Percentiles rank a stretch among this genome's conserved stretches.
These are phyloP conservation scores for Diprion similis DNA, from an alignment of 1,140 invertebrate species.

Conservation along the genomic window DNA sequence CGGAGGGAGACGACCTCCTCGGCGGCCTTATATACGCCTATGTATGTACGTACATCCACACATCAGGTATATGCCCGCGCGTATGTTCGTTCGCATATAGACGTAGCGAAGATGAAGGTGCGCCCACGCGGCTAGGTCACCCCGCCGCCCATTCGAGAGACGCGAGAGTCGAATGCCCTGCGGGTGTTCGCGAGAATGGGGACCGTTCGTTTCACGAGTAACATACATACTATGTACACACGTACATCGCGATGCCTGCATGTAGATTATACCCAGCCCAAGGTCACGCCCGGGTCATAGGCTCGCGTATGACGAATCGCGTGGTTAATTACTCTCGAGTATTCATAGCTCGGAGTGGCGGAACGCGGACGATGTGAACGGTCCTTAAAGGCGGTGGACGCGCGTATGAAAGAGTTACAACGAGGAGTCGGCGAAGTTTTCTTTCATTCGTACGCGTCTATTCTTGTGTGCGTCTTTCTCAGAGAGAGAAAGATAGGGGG, in stretches of 20 bases:
- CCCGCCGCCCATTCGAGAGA: no score
- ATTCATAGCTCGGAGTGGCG: not conserved
- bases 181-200: no score
- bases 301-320: no score
- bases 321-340: no score
- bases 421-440: slow-evolving; percentile 4
- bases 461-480: no score
- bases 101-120: not conserved
- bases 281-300: no score
- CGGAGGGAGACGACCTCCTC: not conserved
- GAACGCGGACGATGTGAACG: not conserved
- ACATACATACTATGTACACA: no score
- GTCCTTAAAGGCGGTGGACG: slow-evolving; percentile 4
- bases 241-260: no score
- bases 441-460: no score
- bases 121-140: not conserved
- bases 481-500: slow-evolving; percentile 14
- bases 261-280: no score
- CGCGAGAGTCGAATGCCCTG: no score
- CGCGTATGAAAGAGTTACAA: slow-evolving; percentile 29
- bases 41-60: not conserved
- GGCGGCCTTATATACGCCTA: not conserved
- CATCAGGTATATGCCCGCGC: not conserved
- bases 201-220: no score
- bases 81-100: not conserved